A percentile compares a stretch with the other conserved stretches of the same genome.
Evolutionary conservation across 2,888 invertebrate species (phyloP).

Genomic region (Cerastoderma edule): DNA sequence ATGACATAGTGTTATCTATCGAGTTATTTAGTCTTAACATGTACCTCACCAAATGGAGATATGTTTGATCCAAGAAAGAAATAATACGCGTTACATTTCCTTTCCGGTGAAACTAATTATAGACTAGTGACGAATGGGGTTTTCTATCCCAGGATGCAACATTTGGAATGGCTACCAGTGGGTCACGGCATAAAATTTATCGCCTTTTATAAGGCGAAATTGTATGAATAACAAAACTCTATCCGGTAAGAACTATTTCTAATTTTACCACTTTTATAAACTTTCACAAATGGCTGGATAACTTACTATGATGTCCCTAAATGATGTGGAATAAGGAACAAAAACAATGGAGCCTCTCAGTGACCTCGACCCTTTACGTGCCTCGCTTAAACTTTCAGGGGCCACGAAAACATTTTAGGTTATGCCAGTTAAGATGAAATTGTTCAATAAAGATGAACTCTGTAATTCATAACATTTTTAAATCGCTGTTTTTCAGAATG

Average conservation of each 20-base stretch:
- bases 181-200: conserved; percentile 63
- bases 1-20: no score
- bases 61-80: background rate
- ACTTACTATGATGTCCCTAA: no score
- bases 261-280: background rate
- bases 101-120: background rate
- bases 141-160: conserved; percentile 67
- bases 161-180: conserved; percentile 69
- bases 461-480: background rate
- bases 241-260: background rate
- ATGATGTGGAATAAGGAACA: no score
- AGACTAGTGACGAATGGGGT: conserved; percentile 45
- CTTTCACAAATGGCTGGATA: background rate
- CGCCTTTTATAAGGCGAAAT: conserved; percentile 27
- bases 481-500: background rate
- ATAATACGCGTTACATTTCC: background rate
- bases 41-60: no score
- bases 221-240: background rate
- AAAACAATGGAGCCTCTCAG: background rate
- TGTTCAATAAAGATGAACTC: background rate
- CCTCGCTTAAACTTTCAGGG: conserved; percentile 38
- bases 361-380: conserved; percentile 60
- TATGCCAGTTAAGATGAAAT: background rate
- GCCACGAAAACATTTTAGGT: conserved; percentile 1
- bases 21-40: no score